phyloP scores from a whole-genome alignment of 2,797 vertebrate species.

The Chlorospingus semifuscus region DNA sequence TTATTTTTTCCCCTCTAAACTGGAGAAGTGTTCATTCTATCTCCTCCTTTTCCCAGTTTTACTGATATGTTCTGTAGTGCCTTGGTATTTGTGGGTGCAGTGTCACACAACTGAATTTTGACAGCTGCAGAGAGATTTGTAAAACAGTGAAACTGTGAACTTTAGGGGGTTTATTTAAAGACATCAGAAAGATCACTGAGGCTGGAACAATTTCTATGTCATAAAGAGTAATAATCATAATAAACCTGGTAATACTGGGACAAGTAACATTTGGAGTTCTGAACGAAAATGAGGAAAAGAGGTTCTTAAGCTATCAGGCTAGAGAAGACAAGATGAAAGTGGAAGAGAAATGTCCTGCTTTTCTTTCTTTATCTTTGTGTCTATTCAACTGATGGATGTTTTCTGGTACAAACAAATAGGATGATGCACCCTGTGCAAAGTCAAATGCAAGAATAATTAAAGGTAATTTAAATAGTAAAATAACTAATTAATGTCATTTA shows the following conservation, averaged over 20 bases:
- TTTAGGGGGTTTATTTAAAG: neutral
- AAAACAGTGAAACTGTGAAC: neutral
- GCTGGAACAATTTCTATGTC: neutral
- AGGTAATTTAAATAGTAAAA: conserved; percentile 45
- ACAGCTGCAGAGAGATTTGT: neutral
- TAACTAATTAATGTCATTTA: conserved; percentile 20
- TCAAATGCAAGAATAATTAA: conserved; percentile 2
- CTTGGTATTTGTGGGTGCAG: neutral
- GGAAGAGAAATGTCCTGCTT: neutral
- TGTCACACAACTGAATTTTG: neutral
- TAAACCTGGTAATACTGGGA: neutral
- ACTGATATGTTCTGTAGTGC: neutral
- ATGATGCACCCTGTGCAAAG: neutral
- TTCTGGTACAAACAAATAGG: neutral
- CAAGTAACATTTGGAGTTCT: neutral
- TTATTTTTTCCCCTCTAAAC: neutral
- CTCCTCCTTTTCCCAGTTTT: neutral
- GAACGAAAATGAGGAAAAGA: neutral
- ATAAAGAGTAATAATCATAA: neutral
- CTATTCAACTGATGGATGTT: neutral
- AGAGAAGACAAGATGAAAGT: neutral
- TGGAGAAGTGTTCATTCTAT: neutral
- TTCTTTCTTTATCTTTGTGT: neutral
- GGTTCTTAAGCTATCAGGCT: neutral
- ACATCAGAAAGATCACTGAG: neutral